These are phyloP conservation scores for Lepidonotus clava DNA, from an alignment of 2,888 invertebrate genomes.

Conservation along the genomic window DNA sequence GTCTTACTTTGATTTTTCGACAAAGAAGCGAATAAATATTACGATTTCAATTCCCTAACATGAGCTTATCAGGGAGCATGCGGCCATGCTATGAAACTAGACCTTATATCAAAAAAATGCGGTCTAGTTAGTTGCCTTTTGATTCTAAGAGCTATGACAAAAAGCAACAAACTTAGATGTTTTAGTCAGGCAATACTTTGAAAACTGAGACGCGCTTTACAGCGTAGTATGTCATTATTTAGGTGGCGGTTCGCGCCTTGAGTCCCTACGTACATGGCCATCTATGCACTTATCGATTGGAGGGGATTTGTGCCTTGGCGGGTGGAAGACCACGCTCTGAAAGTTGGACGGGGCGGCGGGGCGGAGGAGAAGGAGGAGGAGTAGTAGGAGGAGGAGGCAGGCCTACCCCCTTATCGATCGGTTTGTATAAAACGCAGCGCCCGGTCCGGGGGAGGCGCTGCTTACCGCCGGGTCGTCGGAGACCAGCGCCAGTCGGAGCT, in stretches of 20 bases:
- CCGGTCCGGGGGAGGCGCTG: slow-evolving; percentile 6
- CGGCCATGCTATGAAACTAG: too few relatives aligned
- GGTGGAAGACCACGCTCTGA: background rate
- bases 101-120: too few relatives aligned
- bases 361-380: background rate
- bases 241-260: background rate
- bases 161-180: too few relatives aligned
- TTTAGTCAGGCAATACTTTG: too few relatives aligned
- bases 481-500: slow-evolving; percentile 24
- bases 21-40: too few relatives aligned
- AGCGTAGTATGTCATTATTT: background rate
- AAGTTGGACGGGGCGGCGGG: background rate
- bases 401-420: slow-evolving; percentile 18
- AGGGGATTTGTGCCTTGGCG: slow-evolving; percentile 45
- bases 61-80: too few relatives aligned
- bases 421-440: slow-evolving; percentile 20
- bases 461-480: slow-evolving; percentile 9
- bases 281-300: slow-evolving; percentile 51
- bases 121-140: too few relatives aligned
- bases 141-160: too few relatives aligned
- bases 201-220: slow-evolving; percentile 1
- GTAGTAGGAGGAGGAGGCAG: slow-evolving; percentile 14
- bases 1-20: too few relatives aligned
- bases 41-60: too few relatives aligned
- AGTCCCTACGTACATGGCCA: background rate